Evolutionary conservation across 2,113 vertebrate species (phyloP), one percentile per base, ranked within the genome.

Genomic region (Drymodes brunneopygia): DNA sequence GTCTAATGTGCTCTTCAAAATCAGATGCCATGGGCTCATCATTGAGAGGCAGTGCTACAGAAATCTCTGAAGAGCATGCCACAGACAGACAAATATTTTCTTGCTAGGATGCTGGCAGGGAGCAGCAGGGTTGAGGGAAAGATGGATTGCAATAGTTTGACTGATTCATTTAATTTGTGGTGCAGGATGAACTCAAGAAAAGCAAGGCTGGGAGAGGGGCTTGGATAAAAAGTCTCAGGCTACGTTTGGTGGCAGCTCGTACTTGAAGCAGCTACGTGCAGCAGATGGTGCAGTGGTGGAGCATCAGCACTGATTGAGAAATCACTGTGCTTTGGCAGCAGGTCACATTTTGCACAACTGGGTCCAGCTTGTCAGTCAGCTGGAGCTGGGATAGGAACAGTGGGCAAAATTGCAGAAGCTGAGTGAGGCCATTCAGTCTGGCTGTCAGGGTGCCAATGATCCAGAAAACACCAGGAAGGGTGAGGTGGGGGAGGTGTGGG

Each of bases 11-110:
- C 5, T 62, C 15, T 78, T 81, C 21, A 53, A 61, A 94, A 53
- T 69, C 40, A 33, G 36, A 13, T 7, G 17, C 24, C 0, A 1
- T 11, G 33, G 36, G 42, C 11, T 85, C 36, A 44, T 51, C 35
- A 18, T 0, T 69, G 57, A 22, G 7, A 64, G 40, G 24, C 1
- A 0, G 20, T 6, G 10, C 57, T 69, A 23, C 16, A 61, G 81
- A 83, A 83, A 53, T 50, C 50, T 61, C 64, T 54, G 19, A 70
- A 69, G 42, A 48, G 7, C 31, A 10, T 8, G 15, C 15, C 54
- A 80, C 40, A 72, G 48, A 10, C 2, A 15, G 27, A 69, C 7
- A 78, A 65, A 56, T 27, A 50, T 25, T 80, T 86, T 77, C 62
- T 70, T 73, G 14, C 27, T 58, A 28, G 66, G 58, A 54, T 77